These are phyloP conservation scores for Chauna torquata DNA, from an alignment of 2,113 vertebrate species.

Conservation along the genomic window DNA sequence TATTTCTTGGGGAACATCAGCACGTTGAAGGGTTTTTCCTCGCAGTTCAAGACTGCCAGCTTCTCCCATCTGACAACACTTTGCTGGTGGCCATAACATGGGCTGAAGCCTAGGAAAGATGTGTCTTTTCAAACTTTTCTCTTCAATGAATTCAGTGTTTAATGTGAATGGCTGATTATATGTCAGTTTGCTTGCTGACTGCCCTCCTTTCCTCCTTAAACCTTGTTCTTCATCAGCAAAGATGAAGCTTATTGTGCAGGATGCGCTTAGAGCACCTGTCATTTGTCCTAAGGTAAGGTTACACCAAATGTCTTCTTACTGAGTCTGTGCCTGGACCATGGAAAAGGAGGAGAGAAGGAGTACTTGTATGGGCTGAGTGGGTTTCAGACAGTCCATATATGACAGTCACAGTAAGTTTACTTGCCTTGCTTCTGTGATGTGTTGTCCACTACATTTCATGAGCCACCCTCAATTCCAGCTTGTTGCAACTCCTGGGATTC, in stretches of 20 bases:
- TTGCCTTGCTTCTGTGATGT: not conserved
- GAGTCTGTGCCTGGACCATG: not conserved
- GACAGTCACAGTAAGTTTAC: not conserved
- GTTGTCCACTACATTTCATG: not conserved
- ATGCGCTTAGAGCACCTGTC: not conserved
- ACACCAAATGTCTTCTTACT: not conserved
- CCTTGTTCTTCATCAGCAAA: not conserved
- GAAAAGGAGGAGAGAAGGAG: not conserved
- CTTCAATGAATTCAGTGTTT: not conserved
- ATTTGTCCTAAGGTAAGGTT: not conserved
- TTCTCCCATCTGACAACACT: not conserved
- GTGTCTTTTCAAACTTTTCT: not conserved
- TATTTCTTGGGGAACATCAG: not conserved
- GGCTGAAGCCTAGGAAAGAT: not conserved
- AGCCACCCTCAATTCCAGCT: not conserved
- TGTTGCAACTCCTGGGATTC: not conserved
- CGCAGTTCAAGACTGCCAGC: not conserved
- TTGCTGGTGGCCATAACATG: not conserved
- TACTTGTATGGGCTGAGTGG: not conserved
- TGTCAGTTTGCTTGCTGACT: not conserved
- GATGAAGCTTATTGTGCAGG: not conserved
- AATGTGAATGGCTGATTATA: not conserved
- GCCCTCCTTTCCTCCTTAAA: not conserved
- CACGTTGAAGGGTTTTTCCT: not conserved
- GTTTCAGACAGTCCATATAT: not conserved